Base-by-base conservation (phyloP, 2,113 vertebrate genomes). In the Pimephales promelas region DNA sequence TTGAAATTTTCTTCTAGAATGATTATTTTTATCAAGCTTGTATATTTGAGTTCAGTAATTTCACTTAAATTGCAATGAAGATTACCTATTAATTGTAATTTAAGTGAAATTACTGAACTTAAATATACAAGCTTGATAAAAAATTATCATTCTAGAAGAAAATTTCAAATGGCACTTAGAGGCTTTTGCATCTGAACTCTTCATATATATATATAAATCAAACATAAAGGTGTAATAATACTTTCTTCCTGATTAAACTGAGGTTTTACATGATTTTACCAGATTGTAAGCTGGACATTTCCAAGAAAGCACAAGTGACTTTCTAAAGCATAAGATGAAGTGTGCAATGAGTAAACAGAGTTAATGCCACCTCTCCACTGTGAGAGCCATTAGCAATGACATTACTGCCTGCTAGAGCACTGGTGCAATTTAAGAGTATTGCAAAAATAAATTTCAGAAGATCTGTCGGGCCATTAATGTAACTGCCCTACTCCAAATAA, bases 321-420 rank as follows among this genome's bases (percentile, higher is more conserved):
- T 79, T 79, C 36, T 36, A 45, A 43, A 8, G 34, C 13, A 24
- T 61, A 61, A 61, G 16, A 59, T 59, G 22, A 59, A 59, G 7
- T 56, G 22, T 24, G 11, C 36, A 4, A 62, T 79, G 36, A 62
- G 36, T 62, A 61, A 61, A 77, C 9, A 13, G 28, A 43, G 31
- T 14, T 79, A 79, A 79, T 62, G 9, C 36, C 56, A 36, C 36
- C 62, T 36, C 36, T 36, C 36, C 56, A 62, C n/a, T 62, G 13
- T 26, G 76, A 79, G 14, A 79, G 56, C 76, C 76, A 45, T 79
- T 79, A 79, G 36, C 16, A 10, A 24, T 43, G 40, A 26, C 56
- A 45, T 79, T 79, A 79, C 76, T 61, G 76, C 56, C 56, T 28
- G 20, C 59, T 66, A 52, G 24, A 77, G 34, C 59, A 66, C 61